Evolutionary conservation across 2,113 vertebrate species (phyloP).

Genomic region (Albula goreensis): DNA sequence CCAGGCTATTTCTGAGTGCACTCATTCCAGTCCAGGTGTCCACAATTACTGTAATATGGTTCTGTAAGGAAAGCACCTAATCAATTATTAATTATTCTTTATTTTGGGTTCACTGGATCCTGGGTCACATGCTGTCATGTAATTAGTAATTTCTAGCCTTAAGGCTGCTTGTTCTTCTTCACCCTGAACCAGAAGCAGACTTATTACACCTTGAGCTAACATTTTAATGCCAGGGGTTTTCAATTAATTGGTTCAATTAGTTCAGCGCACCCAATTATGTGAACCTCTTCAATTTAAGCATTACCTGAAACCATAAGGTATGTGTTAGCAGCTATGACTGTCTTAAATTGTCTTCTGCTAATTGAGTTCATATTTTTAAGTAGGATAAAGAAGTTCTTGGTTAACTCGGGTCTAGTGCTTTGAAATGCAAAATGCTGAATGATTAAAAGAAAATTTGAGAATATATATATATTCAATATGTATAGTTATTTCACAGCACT

Average conservation of each 20-base stretch:
- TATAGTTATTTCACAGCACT: not conserved
- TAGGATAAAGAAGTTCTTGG: not conserved
- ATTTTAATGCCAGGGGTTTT: not conserved
- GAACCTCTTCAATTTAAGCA: not conserved
- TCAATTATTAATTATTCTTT: slow-evolving; percentile 3
- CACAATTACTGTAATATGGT: not conserved
- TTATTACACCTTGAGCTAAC: not conserved
- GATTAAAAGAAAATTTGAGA: not conserved
- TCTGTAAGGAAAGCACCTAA: slow-evolving; percentile 6
- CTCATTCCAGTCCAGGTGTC: not conserved
- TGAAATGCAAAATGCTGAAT: not conserved
- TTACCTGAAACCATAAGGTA: slow-evolving; percentile 2
- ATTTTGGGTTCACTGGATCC: not conserved
- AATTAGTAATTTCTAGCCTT: not conserved
- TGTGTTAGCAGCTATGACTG: not conserved
- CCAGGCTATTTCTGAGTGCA: not conserved
- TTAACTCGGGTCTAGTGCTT: not conserved
- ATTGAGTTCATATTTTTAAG: not conserved
- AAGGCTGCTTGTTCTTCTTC: not conserved
- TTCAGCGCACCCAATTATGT: not conserved
- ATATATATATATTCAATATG: not conserved
- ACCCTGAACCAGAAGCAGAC: not conserved
- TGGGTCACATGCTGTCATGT: not conserved
- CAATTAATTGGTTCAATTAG: slow-evolving; percentile 12
- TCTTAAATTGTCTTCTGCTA: not conserved